Evolutionary conservation across 2,888 invertebrate genomes (phyloP).

Genomic region (Drosophila nigritarsus): DNA sequence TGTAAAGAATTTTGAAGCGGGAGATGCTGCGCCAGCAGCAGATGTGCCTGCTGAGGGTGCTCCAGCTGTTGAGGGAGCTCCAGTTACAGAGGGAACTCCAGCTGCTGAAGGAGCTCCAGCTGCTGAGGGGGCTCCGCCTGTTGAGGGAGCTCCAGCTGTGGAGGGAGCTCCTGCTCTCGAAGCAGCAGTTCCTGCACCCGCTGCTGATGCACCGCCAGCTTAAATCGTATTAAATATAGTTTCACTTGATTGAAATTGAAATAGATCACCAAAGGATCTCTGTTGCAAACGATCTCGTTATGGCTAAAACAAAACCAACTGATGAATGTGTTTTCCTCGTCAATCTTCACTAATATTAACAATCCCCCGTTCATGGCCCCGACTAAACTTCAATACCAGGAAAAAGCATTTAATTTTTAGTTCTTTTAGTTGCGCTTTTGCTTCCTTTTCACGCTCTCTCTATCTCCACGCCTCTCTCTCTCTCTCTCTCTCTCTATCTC

Average conservation of each 20-base stretch:
- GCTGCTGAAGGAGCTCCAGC: constrained; percentile 41
- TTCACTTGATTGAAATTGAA: constrained; percentile 26
- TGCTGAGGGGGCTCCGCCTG: too few species aligned
- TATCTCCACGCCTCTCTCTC: constrained; percentile 52
- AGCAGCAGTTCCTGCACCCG: constrained; percentile 32
- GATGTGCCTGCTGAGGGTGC: constrained; percentile 50
- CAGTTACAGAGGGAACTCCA: constrained; percentile 31
- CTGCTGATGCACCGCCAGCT: constrained; percentile 50
- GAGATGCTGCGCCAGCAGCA: constrained; percentile 56
- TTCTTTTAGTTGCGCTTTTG: constrained; percentile 53
- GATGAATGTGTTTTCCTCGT: constrained; percentile 50
- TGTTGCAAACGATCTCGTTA: constrained; percentile 61
- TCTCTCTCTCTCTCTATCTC: constrained; percentile 40
- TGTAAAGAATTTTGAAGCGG: constrained; percentile 84
- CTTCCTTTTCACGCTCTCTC: constrained; percentile 60
- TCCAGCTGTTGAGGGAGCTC: constrained; percentile 38
- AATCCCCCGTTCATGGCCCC: constrained; percentile 2
- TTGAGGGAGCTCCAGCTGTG: too few species aligned
- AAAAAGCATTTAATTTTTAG: constrained; percentile 45
- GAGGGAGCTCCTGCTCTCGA: neutral
- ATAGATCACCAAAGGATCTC: constrained; percentile 54
- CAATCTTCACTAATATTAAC: constrained; percentile 45
- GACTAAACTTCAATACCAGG: constrained; percentile 22
- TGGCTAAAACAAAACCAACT: constrained; percentile 33
- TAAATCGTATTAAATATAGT: constrained; percentile 34